A percentile compares a stretch with the other conserved stretches of the same genome.
phyloP scores from a whole-genome alignment of 2,113 vertebrate genomes.

The Colistium nudipinnis region DNA sequence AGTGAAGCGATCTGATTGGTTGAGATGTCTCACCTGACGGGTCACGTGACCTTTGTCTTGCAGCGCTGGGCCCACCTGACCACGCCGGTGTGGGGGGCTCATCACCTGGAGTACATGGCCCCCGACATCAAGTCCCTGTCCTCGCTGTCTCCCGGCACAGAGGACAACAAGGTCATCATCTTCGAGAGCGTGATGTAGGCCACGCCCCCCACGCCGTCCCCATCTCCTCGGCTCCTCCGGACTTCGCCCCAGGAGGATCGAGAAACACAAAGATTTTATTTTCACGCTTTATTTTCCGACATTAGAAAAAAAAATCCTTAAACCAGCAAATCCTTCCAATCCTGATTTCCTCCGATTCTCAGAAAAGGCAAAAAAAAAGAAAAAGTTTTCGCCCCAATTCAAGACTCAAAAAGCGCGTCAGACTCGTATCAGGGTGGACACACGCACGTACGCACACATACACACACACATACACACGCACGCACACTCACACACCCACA shows the following conservation, averaged over 20 bases:
- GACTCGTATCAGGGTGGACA: no score
- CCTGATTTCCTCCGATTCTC: background rate
- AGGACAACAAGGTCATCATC: slow-evolving; percentile 86
- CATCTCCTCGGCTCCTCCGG: slow-evolving; percentile 2
- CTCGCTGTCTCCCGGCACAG: slow-evolving; percentile 72
- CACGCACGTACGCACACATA: no score
- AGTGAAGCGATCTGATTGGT: no score
- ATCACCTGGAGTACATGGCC: slow-evolving; percentile 86
- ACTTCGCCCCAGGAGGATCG: background rate
- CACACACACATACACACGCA: no score
- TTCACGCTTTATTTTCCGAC: no score
- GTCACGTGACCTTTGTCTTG: slow-evolving; percentile 1
- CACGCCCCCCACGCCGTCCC: background rate
- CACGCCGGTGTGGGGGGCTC: slow-evolving; percentile 82
- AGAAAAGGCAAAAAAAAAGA: no score
- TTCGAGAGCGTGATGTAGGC: slow-evolving; percentile 86
- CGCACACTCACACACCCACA: no score
- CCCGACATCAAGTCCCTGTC: slow-evolving; percentile 79
- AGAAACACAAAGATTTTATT: no score
- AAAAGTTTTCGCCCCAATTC: no score
- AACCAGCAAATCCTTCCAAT: background rate
- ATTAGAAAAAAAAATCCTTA: no score
- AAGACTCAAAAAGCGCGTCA: no score
- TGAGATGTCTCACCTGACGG: no score
- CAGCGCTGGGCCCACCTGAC: slow-evolving; percentile 85